Base-by-base conservation (phyloP, 1,140 invertebrate genomes). In the Drosophila ercepeae region DNA sequence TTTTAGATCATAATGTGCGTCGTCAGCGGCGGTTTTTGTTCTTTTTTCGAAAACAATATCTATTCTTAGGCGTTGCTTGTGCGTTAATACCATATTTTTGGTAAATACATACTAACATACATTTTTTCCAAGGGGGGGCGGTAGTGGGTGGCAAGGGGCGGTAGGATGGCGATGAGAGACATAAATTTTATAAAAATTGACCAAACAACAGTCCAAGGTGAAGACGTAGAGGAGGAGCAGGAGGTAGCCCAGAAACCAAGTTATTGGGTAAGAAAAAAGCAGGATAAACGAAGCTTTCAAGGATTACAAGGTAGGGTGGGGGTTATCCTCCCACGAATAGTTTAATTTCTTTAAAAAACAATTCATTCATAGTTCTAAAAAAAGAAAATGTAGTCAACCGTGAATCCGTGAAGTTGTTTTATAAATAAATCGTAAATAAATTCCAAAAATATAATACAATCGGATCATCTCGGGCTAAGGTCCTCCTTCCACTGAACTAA, bases 21-120 rank as follows among this genome's bases (percentile, higher is more conserved):
- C 74, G 77, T 86, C 77, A 88, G 82, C 61, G 60, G 73, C 41
- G 64, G 61, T 48, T 74, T 76, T 77, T 78, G 59, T 84, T 74
- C 49, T 88, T 86, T 84, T 81, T 88, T 88, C 69, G 27, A 88
- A 86, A 88, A 86, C 74, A 86, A 77, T 60, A 57, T 86, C 73
- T 86, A 86, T 86, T 86, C 68, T 60, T 86, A 88, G 70, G 25
- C 39, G 42, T 48, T 36, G 48, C 81, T 84, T 88, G 82, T 88
- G 82, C 77, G 82, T 88, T 77, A 89, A 88, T 88, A 86, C 82
- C 77, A 88, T 88, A 82, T 86, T 82, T 86, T 72, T 82, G 73
- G 73, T 64, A 82, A 86, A 82, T 88, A 86, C 72, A 58, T 68
- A 78, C 67, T 58, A 83, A 77, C 78, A 82, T 64, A 83, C 78